A percentile compares a stretch with the other conserved stretches of the same genome.
These are phyloP conservation scores for honey bee (Apis mellifera) DNA, from an alignment of 1,140 invertebrate genomes.

Conservation along the genomic window Amel_HAv3.1 CM009941.2:8428001-8428500, in stretches of 20 bases:
- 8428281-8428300: too few relatives aligned
- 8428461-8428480: not conserved
- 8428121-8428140: not conserved
- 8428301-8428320: not conserved
- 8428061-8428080: conserved; percentile 25
- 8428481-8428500: not conserved
- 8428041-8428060: not conserved
- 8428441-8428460: not conserved
- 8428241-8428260: too few relatives aligned
- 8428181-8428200: too few relatives aligned
- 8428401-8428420: not conserved
- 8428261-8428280: too few relatives aligned
- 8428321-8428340: too few relatives aligned
- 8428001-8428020: conserved; percentile 5
- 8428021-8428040: conserved; percentile 1
- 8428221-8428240: too few relatives aligned
- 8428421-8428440: not conserved
- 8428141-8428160: not conserved
- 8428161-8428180: too few relatives aligned
- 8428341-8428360: not conserved
- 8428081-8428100: conserved; percentile 1
- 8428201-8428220: too few relatives aligned
- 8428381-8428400: not conserved
- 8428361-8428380: too few relatives aligned
- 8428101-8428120: conserved; percentile 17